These are phyloP conservation scores for Brachyptera risi DNA, from an alignment of 2,888 invertebrate genomes.

Conservation along the genomic window DNA sequence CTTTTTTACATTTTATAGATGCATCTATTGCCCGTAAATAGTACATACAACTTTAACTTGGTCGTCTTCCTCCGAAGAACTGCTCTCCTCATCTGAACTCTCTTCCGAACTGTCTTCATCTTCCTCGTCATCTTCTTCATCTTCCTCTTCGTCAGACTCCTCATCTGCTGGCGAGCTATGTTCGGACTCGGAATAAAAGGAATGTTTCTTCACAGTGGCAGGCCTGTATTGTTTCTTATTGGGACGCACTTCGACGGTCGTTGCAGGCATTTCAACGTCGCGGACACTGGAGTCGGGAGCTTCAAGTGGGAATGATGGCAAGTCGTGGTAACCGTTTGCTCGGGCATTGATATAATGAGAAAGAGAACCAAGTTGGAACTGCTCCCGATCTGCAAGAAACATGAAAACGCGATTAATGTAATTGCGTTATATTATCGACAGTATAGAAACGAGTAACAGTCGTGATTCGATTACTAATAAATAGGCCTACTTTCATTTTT, in stretches of 20 bases:
- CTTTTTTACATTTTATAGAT: neutral
- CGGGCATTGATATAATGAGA: conserved; percentile 89
- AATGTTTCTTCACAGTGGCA: conserved; percentile 40
- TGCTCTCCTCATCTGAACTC: conserved; percentile 16
- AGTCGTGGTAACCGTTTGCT: conserved; percentile 82
- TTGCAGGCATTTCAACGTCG: conserved; percentile 58
- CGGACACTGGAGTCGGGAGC: conserved; percentile 72
- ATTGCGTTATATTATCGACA: too few species aligned
- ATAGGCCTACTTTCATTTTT: too few species aligned
- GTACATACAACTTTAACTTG: conserved; percentile 34
- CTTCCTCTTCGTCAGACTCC: conserved; percentile 30
- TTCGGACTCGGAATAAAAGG: conserved; percentile 60
- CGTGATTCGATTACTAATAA: too few species aligned
- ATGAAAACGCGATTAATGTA: neutral
- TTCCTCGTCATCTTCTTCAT: conserved; percentile 26
- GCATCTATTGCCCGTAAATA: too few species aligned
- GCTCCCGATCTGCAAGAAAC: conserved; percentile 62
- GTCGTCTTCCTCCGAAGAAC: conserved; percentile 35
- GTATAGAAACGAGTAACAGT: too few species aligned
- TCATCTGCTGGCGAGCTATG: conserved; percentile 42
- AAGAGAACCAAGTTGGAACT: conserved; percentile 89
- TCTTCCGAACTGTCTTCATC: conserved; percentile 29
- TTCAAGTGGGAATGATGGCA: conserved; percentile 76
- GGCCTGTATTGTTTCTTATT: conserved; percentile 31
- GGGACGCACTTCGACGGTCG: conserved; percentile 35